phyloP scores from a whole-genome alignment of 2,113 vertebrate species.

The Ailurus styani region DNA sequence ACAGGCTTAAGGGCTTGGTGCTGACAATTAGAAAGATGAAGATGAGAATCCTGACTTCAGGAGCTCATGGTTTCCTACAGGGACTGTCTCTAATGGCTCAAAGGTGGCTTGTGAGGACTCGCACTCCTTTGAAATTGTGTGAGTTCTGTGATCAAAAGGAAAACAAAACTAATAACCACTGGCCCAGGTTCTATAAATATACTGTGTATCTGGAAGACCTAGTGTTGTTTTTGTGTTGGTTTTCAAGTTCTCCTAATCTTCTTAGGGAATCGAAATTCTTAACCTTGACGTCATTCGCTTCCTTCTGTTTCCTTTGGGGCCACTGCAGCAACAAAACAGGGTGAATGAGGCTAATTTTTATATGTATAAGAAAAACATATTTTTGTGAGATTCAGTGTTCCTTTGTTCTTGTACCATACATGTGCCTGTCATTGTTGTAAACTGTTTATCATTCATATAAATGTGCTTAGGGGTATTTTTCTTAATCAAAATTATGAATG shows the following conservation, averaged over 20 bases:
- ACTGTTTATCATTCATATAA: not conserved
- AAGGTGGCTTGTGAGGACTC: not conserved
- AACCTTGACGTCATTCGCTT: not conserved
- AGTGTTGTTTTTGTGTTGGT: not conserved
- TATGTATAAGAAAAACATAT: not conserved
- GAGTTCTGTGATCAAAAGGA: not conserved
- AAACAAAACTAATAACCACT: not conserved
- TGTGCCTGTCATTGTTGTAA: not conserved
- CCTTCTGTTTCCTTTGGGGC: not conserved
- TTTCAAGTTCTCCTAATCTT: not conserved
- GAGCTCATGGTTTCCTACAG: not conserved
- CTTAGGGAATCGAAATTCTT: not conserved
- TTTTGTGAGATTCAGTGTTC: not conserved
- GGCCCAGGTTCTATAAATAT: not conserved
- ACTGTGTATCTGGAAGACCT: not conserved
- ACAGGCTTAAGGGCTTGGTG: accelerated
- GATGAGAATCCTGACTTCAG: not conserved
- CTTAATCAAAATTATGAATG: not conserved
- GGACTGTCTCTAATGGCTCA: too few relatives aligned
- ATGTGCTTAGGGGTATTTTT: not conserved
- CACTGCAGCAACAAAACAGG: accelerated
- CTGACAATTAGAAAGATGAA: not conserved
- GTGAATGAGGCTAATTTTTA: not conserved
- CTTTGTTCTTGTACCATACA: not conserved
- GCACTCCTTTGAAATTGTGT: not conserved